A percentile compares a stretch with the other conserved stretches of the same genome.
Conservation (phyloP, 2,113 vertebrate species). For the Callospermophilus lateralis region DNA sequence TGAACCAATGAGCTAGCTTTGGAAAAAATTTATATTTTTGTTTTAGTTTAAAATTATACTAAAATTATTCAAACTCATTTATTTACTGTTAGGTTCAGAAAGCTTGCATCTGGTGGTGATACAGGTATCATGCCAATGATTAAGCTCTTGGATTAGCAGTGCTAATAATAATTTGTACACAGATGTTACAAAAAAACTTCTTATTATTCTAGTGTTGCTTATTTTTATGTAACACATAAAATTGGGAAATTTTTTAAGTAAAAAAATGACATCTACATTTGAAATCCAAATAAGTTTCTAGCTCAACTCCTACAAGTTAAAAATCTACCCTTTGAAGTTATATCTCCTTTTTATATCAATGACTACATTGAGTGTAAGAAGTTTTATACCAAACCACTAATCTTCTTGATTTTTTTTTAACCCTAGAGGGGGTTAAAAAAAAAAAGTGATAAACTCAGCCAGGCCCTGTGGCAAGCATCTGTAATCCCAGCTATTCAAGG, state of each 20-base stretch:
- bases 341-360: constrained; percentile 46
- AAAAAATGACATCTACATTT: constrained; percentile 76
- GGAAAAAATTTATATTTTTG: constrained; percentile 69
- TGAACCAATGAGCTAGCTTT: constrained; percentile 73
- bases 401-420: neutral
- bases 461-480: neutral
- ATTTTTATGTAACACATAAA: constrained; percentile 78
- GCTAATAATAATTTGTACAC: constrained; percentile 84
- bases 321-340: constrained; percentile 41
- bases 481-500: neutral
- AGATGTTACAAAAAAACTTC: constrained; percentile 80
- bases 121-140: constrained; percentile 79
- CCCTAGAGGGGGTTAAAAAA: neutral
- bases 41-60: constrained; percentile 76
- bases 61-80: constrained; percentile 80
- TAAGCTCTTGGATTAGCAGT: constrained; percentile 77
- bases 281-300: constrained; percentile 73
- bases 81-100: constrained; percentile 79
- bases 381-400: constrained; percentile 15
- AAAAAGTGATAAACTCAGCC: neutral
- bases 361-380: neutral
- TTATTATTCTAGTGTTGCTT: constrained; percentile 74
- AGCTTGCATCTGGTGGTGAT: constrained; percentile 78
- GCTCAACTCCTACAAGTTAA: constrained; percentile 61
- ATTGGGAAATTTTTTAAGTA: constrained; percentile 37